Evolutionary conservation across 2,888 invertebrate genomes (phyloP).

Genomic region (Drosophila vallismaia): DNA sequence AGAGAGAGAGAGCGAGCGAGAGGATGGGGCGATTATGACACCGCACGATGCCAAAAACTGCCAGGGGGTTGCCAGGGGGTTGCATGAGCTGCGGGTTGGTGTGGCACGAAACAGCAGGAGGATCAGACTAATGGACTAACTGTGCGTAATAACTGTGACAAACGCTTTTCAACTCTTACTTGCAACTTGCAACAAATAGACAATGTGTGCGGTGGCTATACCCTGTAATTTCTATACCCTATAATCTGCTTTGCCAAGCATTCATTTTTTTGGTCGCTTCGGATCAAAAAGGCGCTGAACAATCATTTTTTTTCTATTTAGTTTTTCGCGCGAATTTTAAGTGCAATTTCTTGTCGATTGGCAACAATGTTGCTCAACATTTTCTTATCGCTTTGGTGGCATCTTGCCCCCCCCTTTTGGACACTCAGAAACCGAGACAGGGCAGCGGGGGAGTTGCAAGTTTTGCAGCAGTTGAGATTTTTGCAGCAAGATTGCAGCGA

Average conservation of each 20-base stretch:
- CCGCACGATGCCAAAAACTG: constrained; percentile 59
- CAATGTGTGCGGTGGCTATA: not conserved
- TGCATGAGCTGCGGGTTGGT: not conserved
- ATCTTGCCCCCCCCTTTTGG: constrained; percentile 29
- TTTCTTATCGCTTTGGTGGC: constrained; percentile 44
- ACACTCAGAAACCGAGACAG: not conserved
- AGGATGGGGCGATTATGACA: constrained; percentile 53
- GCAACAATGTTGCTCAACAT: constrained; percentile 62
- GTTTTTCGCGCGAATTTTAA: constrained; percentile 62
- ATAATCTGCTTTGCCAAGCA: constrained; percentile 6
- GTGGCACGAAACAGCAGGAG: not conserved
- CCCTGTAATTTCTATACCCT: constrained; percentile 1
- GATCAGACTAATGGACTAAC: constrained; percentile 17
- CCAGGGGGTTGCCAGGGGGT: constrained; percentile 7
- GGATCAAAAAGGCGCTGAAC: constrained; percentile 37
- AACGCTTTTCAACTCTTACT: not conserved
- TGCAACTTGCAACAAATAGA: not conserved
- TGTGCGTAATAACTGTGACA: constrained; percentile 42
- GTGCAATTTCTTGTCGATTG: constrained; percentile 71
- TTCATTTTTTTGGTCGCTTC: constrained; percentile 37
- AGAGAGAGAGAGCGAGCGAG: not conserved
- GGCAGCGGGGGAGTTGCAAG: constrained; percentile 15
- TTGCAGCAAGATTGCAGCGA: constrained; percentile 57
- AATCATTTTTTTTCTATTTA: constrained; percentile 36
- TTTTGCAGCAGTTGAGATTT: constrained; percentile 37